Percentiles rank a stretch among this genome's conserved stretches.
These are phyloP conservation scores for Etheostoma cragini DNA, from an alignment of 2,113 vertebrate genomes.

Conservation along the genomic window DNA sequence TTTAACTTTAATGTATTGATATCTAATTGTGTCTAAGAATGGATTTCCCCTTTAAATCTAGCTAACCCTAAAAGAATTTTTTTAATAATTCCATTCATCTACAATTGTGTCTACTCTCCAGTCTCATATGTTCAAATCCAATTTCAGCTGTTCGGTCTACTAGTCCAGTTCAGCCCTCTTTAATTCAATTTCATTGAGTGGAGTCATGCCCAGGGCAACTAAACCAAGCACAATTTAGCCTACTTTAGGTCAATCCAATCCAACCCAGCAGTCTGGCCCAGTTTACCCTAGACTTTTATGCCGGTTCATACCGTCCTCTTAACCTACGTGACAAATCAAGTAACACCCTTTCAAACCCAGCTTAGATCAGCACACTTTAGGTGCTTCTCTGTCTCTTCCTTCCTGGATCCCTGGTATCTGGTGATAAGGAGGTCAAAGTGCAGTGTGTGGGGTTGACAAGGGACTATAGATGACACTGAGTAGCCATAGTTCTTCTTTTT, in stretches of 20 bases:
- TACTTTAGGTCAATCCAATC: constrained; percentile 20
- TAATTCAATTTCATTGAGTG: constrained; percentile 36
- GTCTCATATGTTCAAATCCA: background rate
- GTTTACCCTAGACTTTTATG: constrained; percentile 12
- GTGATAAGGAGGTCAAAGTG: constrained; percentile 68
- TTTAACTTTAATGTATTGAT: background rate
- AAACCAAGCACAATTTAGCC: constrained; percentile 20
- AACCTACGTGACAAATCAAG: constrained; percentile 14
- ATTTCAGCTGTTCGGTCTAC: constrained; percentile 14
- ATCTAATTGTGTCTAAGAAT: background rate
- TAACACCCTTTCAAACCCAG: background rate
- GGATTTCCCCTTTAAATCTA: background rate
- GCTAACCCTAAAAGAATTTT: background rate
- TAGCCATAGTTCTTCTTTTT: constrained; percentile 32
- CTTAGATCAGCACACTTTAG: constrained; percentile 54
- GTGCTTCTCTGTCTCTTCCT: constrained; percentile 38
- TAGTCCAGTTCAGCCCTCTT: constrained; percentile 16
- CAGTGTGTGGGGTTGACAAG: constrained; percentile 24
- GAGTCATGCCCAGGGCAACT: constrained; percentile 22
- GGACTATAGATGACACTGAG: constrained; percentile 58
- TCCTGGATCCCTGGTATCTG: constrained; percentile 58
- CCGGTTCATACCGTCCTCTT: background rate
- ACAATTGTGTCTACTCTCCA: background rate
- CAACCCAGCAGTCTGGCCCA: constrained; percentile 29
- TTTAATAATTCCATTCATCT: background rate